A percentile compares a stretch with the other conserved stretches of the same genome.
Conservation (phyloP, 2,888 invertebrate genomes). For the Tenthredo distinguenda region DNA sequence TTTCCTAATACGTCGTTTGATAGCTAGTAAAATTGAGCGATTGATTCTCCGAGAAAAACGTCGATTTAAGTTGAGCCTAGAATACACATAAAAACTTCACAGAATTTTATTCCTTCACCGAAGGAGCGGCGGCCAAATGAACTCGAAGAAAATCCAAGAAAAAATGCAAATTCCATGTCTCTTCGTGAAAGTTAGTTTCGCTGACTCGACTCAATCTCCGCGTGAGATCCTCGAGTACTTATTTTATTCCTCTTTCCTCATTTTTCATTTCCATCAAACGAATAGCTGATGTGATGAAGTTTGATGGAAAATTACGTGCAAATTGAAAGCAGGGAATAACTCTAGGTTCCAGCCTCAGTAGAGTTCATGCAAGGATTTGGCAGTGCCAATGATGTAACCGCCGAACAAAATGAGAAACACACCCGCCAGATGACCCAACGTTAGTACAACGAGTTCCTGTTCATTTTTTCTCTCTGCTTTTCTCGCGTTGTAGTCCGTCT, state of each 20-base stretch:
- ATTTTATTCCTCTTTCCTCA: background rate
- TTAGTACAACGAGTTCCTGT: background rate
- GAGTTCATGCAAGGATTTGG: background rate
- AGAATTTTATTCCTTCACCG: background rate
- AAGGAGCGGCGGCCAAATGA: background rate
- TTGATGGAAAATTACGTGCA: background rate
- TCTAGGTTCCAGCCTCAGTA: background rate
- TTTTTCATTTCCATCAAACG: background rate
- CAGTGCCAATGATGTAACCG: background rate
- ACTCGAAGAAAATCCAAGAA: background rate
- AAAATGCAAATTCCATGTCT: background rate
- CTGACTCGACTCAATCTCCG: background rate
- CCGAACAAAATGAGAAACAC: conserved; percentile 2
- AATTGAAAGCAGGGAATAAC: background rate
- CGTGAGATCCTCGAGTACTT: background rate
- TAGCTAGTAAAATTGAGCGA: background rate
- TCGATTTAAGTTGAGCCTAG: background rate
- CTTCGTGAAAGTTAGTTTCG: background rate
- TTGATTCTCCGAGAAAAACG: background rate
- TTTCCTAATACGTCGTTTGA: background rate
- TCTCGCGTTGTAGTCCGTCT: background rate
- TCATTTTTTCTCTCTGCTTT: background rate
- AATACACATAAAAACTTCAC: background rate
- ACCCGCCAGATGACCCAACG: background rate
- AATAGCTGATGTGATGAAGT: background rate